Conservation (phyloP, 2,113 vertebrate genomes). For the Pygoscelis antarcticus region DNA sequence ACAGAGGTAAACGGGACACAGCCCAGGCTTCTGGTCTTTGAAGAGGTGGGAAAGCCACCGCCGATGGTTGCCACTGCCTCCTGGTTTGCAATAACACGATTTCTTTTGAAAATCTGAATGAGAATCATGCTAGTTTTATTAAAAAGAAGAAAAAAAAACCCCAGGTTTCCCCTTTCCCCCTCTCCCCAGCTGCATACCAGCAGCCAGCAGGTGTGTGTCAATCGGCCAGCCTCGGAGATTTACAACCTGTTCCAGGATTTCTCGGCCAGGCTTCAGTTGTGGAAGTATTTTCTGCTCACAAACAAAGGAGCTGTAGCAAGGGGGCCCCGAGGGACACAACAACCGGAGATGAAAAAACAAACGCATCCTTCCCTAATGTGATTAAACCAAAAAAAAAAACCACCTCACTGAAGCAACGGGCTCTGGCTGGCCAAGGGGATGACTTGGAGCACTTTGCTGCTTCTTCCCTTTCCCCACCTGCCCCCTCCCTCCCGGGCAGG, state of each 20-base stretch:
- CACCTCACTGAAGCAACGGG: not conserved
- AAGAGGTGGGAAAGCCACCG: constrained; percentile 20
- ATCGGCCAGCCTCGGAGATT: constrained; percentile 31
- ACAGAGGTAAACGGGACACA: not conserved
- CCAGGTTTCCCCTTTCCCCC: not conserved
- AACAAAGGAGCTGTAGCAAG: constrained; percentile 38
- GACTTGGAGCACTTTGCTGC: not conserved
- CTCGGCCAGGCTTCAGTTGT: not conserved
- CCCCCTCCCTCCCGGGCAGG: not conserved
- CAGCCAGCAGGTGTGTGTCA: constrained; percentile 65
- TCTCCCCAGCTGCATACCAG: constrained; percentile 51
- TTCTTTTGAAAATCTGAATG: constrained; percentile 16
- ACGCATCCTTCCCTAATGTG: not conserved
- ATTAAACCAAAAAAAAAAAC: not conserved
- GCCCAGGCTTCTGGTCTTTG: not conserved
- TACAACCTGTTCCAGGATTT: constrained; percentile 62
- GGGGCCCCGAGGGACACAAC: constrained; percentile 14
- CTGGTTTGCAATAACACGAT: not conserved
- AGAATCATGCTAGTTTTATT: constrained; percentile 39
- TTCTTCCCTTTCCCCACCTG: not conserved
- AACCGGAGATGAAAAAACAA: constrained; percentile 48
- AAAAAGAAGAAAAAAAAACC: not conserved
- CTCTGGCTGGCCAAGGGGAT: not conserved
- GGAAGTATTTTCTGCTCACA: constrained; percentile 60
- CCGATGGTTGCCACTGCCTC: not conserved